Conservation (phyloP, 64 coral and sea anemone genomes). For the Montipora efflorescens region DNA sequence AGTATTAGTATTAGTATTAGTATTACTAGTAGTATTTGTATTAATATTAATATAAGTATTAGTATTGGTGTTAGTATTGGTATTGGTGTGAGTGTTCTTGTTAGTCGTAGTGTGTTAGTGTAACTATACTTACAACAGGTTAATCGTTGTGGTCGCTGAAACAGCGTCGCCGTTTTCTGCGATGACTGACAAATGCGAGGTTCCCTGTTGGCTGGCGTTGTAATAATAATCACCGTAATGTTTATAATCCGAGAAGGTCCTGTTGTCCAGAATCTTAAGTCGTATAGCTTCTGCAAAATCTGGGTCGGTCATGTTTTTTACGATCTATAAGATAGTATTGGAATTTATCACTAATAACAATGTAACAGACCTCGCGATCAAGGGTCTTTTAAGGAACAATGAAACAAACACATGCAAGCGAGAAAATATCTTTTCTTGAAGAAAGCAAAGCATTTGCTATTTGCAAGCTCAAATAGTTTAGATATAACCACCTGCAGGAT, state of each 20-base stretch:
- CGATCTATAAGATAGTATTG: conserved; percentile 31
- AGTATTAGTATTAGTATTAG: too few species aligned
- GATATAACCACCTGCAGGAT: too few species aligned
- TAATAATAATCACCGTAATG: conserved; percentile 91
- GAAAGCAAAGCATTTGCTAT: too few species aligned
- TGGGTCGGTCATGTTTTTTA: conserved; percentile 79
- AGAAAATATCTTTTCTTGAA: neutral
- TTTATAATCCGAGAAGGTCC: conserved; percentile 66
- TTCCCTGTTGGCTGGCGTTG: conserved; percentile 68
- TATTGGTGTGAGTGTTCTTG: too few species aligned
- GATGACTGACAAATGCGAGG: conserved; percentile 87
- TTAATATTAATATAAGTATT: too few species aligned
- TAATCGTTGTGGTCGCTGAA: conserved; percentile 93
- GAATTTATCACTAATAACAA: neutral
- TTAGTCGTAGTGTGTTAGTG: too few species aligned
- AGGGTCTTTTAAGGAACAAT: neutral
- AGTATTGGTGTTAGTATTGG: too few species aligned
- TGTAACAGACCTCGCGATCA: neutral
- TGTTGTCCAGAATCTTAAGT: conserved; percentile 76
- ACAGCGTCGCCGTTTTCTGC: conserved; percentile 96
- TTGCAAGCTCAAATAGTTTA: too few species aligned
- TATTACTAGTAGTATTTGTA: too few species aligned
- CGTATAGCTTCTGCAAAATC: conserved; percentile 82
- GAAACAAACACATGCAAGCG: neutral
- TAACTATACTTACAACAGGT: conserved; percentile 74